Conservation (phyloP, 2,888 invertebrate species). For the Drepana falcataria region DNA sequence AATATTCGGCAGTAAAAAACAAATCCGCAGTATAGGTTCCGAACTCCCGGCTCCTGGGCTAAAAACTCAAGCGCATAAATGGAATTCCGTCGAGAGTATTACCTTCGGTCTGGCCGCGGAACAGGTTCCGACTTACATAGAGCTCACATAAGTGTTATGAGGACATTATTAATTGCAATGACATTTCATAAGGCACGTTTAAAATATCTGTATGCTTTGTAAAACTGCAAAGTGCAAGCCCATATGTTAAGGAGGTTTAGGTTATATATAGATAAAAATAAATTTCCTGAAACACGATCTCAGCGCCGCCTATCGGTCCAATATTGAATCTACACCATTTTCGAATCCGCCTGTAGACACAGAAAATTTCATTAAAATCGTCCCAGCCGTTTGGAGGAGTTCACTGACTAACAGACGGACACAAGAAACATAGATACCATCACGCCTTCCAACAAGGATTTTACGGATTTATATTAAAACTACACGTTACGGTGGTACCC, state of each 20-base stretch:
- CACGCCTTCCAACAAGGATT: too few species aligned
- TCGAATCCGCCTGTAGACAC: too few species aligned
- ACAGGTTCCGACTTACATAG: slow-evolving; percentile 45
- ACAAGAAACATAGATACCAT: too few species aligned
- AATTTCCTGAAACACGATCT: too few species aligned
- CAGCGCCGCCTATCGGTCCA: too few species aligned
- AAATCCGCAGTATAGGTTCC: neutral
- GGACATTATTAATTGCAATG: slow-evolving; percentile 42
- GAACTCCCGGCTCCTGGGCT: slow-evolving; percentile 5
- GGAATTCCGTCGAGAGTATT: slow-evolving; percentile 33
- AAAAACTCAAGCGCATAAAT: slow-evolving; percentile 17
- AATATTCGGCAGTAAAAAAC: neutral
- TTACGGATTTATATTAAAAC: too few species aligned
- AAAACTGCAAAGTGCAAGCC: slow-evolving; percentile 3
- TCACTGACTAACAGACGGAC: too few species aligned
- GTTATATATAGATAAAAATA: too few species aligned
- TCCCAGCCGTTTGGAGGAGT: too few species aligned
- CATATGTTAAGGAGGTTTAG: neutral
- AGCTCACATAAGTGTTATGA: slow-evolving; percentile 42
- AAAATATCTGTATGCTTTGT: slow-evolving; percentile 4
- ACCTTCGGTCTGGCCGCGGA: slow-evolving; percentile 41
- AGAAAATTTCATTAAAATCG: too few species aligned
- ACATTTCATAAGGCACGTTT: slow-evolving; percentile 24
- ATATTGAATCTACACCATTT: too few species aligned
- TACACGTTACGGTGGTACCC: too few species aligned